Conservation (phyloP, 2,797 vertebrate genomes). For the Sebastes matsubarae region DNA sequence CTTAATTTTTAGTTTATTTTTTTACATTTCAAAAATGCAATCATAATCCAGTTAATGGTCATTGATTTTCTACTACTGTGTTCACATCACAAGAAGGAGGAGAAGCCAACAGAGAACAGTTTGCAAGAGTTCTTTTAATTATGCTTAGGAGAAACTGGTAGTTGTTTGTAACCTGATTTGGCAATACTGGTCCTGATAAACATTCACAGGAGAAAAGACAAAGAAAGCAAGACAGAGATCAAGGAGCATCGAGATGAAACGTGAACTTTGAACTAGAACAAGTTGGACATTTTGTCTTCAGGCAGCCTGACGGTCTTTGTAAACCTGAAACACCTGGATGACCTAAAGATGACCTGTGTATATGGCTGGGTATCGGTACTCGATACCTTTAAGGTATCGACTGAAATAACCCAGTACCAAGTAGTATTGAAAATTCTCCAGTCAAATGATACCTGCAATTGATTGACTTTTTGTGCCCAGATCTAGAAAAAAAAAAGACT, state of each 20-base stretch:
- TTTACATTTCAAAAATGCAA: background rate
- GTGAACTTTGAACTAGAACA: slow-evolving; percentile 1
- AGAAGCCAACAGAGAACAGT: background rate
- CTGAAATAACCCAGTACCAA: too few relatives aligned
- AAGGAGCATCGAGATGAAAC: background rate
- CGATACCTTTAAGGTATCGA: too few relatives aligned
- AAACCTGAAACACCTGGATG: slow-evolving; percentile 18
- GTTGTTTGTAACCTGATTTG: background rate
- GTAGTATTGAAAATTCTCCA: too few relatives aligned
- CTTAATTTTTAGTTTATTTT: too few relatives aligned
- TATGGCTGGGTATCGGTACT: too few relatives aligned
- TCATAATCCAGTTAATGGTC: background rate
- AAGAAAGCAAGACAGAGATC: background rate
- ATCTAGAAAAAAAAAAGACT: too few relatives aligned
- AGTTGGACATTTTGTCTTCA: background rate
- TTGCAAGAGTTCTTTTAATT: background rate
- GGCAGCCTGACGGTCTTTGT: slow-evolving; percentile 1
- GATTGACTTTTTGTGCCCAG: too few relatives aligned
- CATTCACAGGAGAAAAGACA: background rate
- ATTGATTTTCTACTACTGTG: background rate
- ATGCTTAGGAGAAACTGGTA: background rate
- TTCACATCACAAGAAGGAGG: background rate
- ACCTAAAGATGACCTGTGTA: background rate
- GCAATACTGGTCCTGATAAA: background rate
- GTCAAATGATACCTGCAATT: too few relatives aligned